phyloP scores from a whole-genome alignment of 2,888 invertebrate genomes.

The Pasiphila rectangulata region DNA sequence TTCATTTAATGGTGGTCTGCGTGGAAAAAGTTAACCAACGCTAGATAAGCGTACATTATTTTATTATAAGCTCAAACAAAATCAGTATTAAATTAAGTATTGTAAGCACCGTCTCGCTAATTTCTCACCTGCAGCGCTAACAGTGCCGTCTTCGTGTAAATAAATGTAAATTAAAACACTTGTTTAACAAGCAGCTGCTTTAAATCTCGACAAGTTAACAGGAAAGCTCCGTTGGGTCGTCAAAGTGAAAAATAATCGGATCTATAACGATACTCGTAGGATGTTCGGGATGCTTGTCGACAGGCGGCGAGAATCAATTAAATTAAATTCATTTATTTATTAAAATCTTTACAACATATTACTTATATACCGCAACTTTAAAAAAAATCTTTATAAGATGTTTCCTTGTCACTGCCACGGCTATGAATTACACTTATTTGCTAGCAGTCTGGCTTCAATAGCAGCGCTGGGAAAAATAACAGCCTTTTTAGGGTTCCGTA shows the following conservation, averaged over 20 bases:
- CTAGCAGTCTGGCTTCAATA: neutral
- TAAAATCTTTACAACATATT: too few relatives aligned
- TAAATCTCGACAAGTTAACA: slow-evolving; percentile 15
- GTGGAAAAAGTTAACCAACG: too few relatives aligned
- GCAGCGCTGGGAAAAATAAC: too few relatives aligned
- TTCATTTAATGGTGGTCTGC: too few relatives aligned
- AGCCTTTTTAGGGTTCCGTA: too few relatives aligned
- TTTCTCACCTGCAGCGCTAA: slow-evolving; percentile 1
- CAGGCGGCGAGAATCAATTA: slow-evolving; percentile 9
- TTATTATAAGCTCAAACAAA: neutral
- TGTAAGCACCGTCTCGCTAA: neutral
- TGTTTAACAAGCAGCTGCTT: slow-evolving; percentile 8
- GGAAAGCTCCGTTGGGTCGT: slow-evolving; percentile 6
- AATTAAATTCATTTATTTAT: too few relatives aligned
- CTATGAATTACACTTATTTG: slow-evolving; percentile 4
- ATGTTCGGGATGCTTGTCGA: neutral
- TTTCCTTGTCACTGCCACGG: slow-evolving; percentile 18
- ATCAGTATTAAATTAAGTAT: neutral
- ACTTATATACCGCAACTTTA: too few relatives aligned
- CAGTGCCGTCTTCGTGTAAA: slow-evolving; percentile 6
- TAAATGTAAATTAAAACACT: slow-evolving; percentile 4
- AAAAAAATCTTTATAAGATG: slow-evolving; percentile 15
- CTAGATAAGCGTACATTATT: too few relatives aligned
- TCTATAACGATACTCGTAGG: slow-evolving; percentile 7
- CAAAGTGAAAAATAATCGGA: slow-evolving; percentile 17